These are phyloP conservation scores for Hippocampus abdominalis DNA, from an alignment of 2,113 vertebrate species.

Conservation along the genomic window DNA sequence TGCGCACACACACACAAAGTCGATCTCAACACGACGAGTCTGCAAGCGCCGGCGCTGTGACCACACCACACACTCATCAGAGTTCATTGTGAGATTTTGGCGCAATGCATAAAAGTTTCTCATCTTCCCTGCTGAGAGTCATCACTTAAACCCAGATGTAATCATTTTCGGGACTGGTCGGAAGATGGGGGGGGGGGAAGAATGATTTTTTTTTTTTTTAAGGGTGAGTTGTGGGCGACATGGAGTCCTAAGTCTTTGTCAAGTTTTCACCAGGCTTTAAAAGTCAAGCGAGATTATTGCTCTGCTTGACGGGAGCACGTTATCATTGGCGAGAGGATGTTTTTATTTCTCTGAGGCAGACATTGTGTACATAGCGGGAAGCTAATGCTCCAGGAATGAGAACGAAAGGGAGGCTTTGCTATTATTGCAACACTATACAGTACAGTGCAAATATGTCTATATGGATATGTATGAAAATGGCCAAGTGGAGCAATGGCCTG, in stretches of 20 bases:
- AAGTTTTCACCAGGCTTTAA: constrained; percentile 19
- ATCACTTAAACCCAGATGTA: constrained; percentile 17
- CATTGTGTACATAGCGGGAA: background rate
- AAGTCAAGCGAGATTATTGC: constrained; percentile 6
- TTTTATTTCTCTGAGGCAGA: background rate
- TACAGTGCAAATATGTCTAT: constrained; percentile 1
- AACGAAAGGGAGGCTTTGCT: background rate
- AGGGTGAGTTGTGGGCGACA: constrained; percentile 38
- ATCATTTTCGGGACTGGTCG: constrained; percentile 31
- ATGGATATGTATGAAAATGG: constrained; percentile 14
- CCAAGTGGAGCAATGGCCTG: constrained; percentile 12
- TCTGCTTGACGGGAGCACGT: background rate
- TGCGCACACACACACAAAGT: background rate
- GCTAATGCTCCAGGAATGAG: background rate
- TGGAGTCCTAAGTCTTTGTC: constrained; percentile 7
- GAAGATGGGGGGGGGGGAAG: background rate
- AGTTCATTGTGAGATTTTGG: constrained; percentile 41
- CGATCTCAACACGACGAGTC: constrained; percentile 23
- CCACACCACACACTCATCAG: constrained; percentile 35
- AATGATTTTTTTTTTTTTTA: no score
- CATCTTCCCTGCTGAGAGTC: constrained; percentile 22
- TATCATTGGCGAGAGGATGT: background rate
- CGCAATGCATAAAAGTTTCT: constrained; percentile 37
- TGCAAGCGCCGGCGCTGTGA: constrained; percentile 33
- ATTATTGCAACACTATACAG: constrained; percentile 3